Percentiles rank a stretch among this genome's conserved stretches.
Evolutionary conservation across 2,113 vertebrate species (phyloP).

Genomic region (Heloderma charlesbogerti): DNA sequence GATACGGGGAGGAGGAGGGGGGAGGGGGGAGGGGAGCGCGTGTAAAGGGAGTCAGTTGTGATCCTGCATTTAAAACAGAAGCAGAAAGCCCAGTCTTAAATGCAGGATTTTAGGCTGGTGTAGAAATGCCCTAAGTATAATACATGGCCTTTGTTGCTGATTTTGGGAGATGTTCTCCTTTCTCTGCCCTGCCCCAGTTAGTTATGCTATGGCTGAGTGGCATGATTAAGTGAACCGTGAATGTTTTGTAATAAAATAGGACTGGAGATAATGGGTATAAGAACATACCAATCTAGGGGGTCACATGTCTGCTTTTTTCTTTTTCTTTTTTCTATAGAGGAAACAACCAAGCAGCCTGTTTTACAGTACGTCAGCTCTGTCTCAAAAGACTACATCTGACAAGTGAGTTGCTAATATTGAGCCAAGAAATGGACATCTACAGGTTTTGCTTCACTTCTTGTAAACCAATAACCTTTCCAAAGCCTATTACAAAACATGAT

Average conservation of each 20-base stretch:
- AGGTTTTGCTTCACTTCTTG: slow-evolving; percentile 34
- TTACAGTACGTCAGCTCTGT: slow-evolving; percentile 65
- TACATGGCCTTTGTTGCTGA: not conserved
- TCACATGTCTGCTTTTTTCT: slow-evolving; percentile 30
- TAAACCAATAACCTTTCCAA: slow-evolving; percentile 73
- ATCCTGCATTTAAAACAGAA: no score
- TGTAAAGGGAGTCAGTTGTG: no score
- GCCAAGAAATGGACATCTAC: slow-evolving; percentile 51
- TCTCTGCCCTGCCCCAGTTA: no score
- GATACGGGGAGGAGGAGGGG: no score
- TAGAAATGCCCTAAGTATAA: no score
- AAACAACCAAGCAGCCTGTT: not conserved
- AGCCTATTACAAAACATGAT: slow-evolving; percentile 40
- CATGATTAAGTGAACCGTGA: not conserved
- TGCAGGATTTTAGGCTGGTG: no score
- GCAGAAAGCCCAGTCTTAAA: no score
- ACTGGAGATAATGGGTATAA: slow-evolving; percentile 46
- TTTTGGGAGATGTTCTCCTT: not conserved
- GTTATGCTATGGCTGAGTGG: not conserved
- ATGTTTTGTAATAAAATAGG: slow-evolving; percentile 24
- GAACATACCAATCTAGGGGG: not conserved
- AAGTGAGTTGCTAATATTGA: slow-evolving; percentile 51
- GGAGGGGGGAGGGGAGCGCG: no score
- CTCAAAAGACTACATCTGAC: slow-evolving; percentile 75
- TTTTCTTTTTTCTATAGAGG: not conserved